Evolutionary conservation across 2,888 invertebrate species (phyloP).

Genomic region (Pyralis farinalis): DNA sequence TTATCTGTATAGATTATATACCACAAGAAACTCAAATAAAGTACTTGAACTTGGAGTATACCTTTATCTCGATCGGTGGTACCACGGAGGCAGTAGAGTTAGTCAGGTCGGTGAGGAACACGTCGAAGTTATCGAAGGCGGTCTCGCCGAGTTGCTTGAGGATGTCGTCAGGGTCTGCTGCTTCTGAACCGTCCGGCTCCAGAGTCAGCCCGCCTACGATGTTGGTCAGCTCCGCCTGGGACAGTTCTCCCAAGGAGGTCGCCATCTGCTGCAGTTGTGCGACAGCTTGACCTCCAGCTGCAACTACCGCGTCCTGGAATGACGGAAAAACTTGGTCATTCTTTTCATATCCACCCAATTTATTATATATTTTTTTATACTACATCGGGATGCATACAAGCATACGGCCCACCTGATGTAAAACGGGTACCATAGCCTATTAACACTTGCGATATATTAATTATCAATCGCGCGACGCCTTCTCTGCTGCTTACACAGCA

Average conservation of each 20-base stretch:
- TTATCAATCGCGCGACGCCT: no score
- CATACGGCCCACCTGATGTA: no score
- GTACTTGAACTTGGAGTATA: slow-evolving; percentile 41
- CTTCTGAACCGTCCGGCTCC: slow-evolving; percentile 60
- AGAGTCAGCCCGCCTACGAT: slow-evolving; percentile 83
- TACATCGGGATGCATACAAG: no score
- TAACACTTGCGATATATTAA: no score
- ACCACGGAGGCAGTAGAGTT: slow-evolving; percentile 83
- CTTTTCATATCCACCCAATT: no score
- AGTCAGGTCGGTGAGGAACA: slow-evolving; percentile 89
- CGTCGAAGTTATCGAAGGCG: slow-evolving; percentile 91
- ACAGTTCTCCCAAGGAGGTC: slow-evolving; percentile 83
- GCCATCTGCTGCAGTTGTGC: slow-evolving; percentile 77
- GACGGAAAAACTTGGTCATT: not conserved
- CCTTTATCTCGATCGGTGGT: slow-evolving; percentile 85
- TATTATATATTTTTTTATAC: no score
- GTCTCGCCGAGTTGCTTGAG: slow-evolving; percentile 91
- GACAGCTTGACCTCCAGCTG: slow-evolving; percentile 76
- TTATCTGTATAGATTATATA: no score
- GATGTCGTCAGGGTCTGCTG: slow-evolving; percentile 87
- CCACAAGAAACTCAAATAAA: no score
- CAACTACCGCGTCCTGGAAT: slow-evolving; percentile 83
- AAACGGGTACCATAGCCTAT: no score
- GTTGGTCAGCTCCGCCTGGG: slow-evolving; percentile 86
- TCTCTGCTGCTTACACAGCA: no score